Evolutionary conservation across 2,113 vertebrate species (phyloP).

Genomic region (Formicarius rufipectus): DNA sequence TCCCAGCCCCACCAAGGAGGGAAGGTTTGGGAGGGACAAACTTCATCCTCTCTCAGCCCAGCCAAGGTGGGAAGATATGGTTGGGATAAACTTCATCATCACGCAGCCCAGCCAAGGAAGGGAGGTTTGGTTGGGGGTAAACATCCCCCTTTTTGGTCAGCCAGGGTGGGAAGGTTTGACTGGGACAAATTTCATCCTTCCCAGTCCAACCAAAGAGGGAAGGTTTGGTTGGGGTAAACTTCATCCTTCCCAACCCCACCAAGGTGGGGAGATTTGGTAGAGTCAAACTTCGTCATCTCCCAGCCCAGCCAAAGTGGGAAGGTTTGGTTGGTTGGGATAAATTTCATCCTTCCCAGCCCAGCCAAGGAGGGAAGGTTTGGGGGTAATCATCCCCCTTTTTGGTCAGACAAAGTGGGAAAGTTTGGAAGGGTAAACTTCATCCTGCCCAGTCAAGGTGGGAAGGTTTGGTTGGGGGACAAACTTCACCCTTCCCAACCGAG

Average conservation of each 20-base stretch:
- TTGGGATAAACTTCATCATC: too few species aligned
- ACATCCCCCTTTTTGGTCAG: fast-evolving
- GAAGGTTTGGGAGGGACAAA: too few species aligned
- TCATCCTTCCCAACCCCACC: background rate
- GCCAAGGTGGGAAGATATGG: background rate
- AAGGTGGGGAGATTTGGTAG: too few species aligned
- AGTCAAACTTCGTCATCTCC: too few species aligned
- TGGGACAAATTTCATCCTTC: background rate
- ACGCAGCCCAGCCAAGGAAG: too few species aligned
- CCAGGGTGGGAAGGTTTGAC: background rate
- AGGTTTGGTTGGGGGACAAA: background rate
- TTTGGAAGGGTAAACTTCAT: fast-evolving
- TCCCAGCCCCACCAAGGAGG: background rate
- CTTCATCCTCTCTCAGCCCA: too few species aligned
- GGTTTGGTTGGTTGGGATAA: fast-evolving
- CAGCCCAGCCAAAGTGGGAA: background rate
- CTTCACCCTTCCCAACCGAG: too few species aligned
- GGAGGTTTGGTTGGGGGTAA: background rate
- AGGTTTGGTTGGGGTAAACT: background rate
- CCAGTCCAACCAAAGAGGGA: fast-evolving
- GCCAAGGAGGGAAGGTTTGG: background rate
- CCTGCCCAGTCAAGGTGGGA: background rate
- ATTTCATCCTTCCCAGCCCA: fast-evolving
- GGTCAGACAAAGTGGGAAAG: too few species aligned
- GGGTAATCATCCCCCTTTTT: fast-evolving